Evolutionary conservation across 2,888 invertebrate species (phyloP).

Genomic region (Chymomyza fuscimana): DNA sequence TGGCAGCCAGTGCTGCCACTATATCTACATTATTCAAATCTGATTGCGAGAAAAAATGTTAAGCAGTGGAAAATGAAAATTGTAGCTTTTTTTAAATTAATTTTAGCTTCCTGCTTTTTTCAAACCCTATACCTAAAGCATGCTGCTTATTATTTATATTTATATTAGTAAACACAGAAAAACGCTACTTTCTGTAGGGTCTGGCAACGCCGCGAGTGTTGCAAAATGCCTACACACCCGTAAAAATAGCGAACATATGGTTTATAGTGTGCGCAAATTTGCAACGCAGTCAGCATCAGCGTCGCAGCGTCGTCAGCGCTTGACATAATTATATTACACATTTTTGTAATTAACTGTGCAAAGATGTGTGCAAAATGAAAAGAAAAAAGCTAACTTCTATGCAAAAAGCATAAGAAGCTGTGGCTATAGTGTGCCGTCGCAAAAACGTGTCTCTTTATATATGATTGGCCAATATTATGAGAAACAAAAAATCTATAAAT

Average conservation of each 20-base stretch:
- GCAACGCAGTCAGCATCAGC: conserved; percentile 2
- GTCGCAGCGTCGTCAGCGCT: background rate
- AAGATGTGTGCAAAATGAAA: conserved; percentile 5
- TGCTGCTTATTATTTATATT: too few relatives aligned
- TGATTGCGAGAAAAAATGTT: too few relatives aligned
- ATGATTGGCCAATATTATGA: conserved; percentile 48
- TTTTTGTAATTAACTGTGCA: conserved; percentile 3
- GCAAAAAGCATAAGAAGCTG: background rate
- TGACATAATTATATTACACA: background rate
- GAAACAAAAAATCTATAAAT: conserved; percentile 56
- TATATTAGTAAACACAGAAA: too few relatives aligned
- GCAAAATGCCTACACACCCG: background rate
- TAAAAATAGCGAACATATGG: background rate
- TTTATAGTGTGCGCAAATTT: background rate
- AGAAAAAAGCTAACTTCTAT: background rate
- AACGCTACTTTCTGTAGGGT: background rate
- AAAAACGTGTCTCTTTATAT: background rate
- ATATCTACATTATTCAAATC: too few relatives aligned
- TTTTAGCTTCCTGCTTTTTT: too few relatives aligned
- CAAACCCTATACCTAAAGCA: too few relatives aligned
- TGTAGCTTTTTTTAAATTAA: too few relatives aligned
- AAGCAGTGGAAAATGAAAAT: too few relatives aligned
- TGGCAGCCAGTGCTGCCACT: too few relatives aligned
- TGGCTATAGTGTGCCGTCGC: background rate
- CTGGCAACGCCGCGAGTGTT: background rate